Percentiles rank a stretch among this genome's conserved stretches.
Evolutionary conservation across 2,888 invertebrate genomes (phyloP).

Genomic region (Tetragnatha montana): DNA sequence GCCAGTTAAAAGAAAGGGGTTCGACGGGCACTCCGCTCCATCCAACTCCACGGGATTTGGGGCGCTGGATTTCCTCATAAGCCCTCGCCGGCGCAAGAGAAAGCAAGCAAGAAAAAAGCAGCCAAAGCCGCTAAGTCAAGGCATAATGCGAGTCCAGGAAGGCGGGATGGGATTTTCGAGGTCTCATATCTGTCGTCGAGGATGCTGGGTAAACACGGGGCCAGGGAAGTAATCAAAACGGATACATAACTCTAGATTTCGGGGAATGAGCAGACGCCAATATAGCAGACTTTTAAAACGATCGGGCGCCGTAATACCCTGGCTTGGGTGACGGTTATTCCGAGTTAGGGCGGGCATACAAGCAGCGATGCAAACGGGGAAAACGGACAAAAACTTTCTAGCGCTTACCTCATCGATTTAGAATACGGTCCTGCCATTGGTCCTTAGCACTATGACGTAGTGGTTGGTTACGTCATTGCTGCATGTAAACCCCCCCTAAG

Average conservation of each 20-base stretch:
- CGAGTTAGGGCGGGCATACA: not conserved
- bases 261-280: constrained; percentile 47
- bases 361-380: too few relatives aligned
- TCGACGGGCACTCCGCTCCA: too few relatives aligned
- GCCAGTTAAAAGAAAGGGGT: too few relatives aligned
- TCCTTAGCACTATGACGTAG: too few relatives aligned
- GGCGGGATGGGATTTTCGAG: constrained; percentile 51
- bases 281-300: constrained; percentile 39
- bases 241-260: constrained; percentile 48
- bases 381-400: too few relatives aligned
- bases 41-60: constrained; percentile 25
- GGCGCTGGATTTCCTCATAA: constrained; percentile 44
- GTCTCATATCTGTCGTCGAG: constrained; percentile 51
- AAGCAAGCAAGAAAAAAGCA: not conserved
- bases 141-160: constrained; percentile 44
- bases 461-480: too few relatives aligned
- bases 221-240: constrained; percentile 56
- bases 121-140: constrained; percentile 48
- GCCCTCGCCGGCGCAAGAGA: constrained; percentile 3
- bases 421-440: too few relatives aligned
- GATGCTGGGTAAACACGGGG: constrained; percentile 35
- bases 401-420: too few relatives aligned
- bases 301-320: constrained; percentile 15
- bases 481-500: too few relatives aligned
- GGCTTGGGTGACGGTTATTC: not conserved